These are phyloP conservation scores for Anaspis maculata DNA, from an alignment of 2,888 invertebrate genomes.

Conservation along the genomic window DNA sequence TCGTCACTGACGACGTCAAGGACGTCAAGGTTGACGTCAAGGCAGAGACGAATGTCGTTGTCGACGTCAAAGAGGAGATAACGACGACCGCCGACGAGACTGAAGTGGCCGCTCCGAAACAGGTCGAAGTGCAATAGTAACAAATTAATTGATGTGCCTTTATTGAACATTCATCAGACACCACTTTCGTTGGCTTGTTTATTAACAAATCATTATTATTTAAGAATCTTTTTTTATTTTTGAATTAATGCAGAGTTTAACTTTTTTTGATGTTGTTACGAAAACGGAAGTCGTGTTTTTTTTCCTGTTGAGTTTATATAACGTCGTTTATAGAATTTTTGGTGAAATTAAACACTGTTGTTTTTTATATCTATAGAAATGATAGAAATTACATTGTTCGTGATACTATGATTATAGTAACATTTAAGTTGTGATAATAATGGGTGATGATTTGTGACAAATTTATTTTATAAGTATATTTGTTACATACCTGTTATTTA, in stretches of 20 bases:
- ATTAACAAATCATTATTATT: constrained; percentile 8
- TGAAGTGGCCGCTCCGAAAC: constrained; percentile 9
- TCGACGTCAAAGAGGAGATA: constrained; percentile 1
- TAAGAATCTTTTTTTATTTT: constrained; percentile 11
- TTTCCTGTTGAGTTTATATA: too few species aligned
- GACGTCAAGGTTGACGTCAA: too few species aligned
- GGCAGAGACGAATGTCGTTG: neutral
- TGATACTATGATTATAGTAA: constrained; percentile 23
- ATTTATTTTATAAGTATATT: constrained; percentile 21
- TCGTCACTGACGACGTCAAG: neutral
- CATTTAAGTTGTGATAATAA: constrained; percentile 36
- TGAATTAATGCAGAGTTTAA: constrained; percentile 13
- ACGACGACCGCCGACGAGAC: neutral
- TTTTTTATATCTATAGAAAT: constrained; percentile 10
- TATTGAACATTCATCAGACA: constrained; percentile 9
- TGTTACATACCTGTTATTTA: constrained; percentile 37
- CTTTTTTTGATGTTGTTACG: constrained; percentile 4
- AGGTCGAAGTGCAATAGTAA: constrained; percentile 14
- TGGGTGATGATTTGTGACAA: constrained; percentile 30
- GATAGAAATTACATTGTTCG: constrained; percentile 18
- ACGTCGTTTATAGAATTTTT: too few species aligned
- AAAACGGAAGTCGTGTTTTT: constrained; percentile 10
- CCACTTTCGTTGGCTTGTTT: constrained; percentile 10
- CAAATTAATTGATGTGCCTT: constrained; percentile 9
- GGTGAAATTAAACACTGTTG: constrained; percentile 2